Evolutionary conservation across 2,797 vertebrate species (phyloP).

Genomic region (Sphenodon punctatus): DNA sequence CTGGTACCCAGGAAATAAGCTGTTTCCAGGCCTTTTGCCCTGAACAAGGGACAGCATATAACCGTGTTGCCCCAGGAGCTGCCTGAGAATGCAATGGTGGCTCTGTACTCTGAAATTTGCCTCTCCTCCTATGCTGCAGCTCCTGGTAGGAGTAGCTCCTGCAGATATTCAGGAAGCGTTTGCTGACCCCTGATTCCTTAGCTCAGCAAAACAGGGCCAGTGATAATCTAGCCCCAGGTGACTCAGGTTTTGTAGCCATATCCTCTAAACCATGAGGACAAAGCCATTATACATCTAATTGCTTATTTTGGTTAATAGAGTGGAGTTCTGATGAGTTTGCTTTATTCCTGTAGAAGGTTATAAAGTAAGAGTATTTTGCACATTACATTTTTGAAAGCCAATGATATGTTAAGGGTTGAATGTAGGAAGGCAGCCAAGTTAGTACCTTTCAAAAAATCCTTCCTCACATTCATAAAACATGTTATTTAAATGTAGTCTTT

Average conservation of each 20-base stretch:
- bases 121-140: background rate
- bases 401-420: background rate
- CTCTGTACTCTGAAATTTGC: background rate
- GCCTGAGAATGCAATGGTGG: background rate
- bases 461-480: background rate
- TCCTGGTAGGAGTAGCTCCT: accelerated
- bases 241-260: constrained; percentile 10
- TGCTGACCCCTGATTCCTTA: background rate
- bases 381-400: background rate
- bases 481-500: constrained; percentile 19
- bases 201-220: background rate
- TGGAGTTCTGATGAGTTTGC: background rate
- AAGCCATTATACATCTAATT: background rate
- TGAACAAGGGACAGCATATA: background rate
- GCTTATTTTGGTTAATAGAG: constrained; percentile 42
- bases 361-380: background rate
- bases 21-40: background rate
- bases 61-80: background rate
- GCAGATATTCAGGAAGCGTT: background rate
- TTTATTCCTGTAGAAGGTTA: constrained; percentile 2
- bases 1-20: too few relatives aligned
- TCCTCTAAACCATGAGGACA: constrained; percentile 20
- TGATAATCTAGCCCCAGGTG: background rate
- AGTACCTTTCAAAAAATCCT: background rate
- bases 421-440: constrained; percentile 4